phyloP scores from a whole-genome alignment of 2,888 invertebrate genomes.

The Caenorhabditis afra region DNA sequence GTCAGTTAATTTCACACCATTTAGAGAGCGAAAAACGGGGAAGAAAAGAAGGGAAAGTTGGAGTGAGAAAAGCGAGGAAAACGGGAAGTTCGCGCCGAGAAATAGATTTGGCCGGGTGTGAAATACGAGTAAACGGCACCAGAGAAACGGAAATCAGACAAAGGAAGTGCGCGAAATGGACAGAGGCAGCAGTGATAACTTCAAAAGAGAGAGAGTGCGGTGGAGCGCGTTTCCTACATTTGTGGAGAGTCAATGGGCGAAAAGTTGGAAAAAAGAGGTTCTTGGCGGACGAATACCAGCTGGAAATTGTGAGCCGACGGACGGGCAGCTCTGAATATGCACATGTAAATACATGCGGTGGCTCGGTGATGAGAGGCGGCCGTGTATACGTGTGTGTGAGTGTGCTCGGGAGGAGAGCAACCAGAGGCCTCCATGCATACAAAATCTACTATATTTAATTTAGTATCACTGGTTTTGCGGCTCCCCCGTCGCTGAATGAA shows the following conservation, averaged over 20 bases:
- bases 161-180: constrained; percentile 33
- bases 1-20: constrained; percentile 12
- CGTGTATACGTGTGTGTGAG: constrained; percentile 16
- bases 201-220: too few species aligned
- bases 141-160: constrained; percentile 54
- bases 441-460: constrained; percentile 55
- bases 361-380: constrained; percentile 31
- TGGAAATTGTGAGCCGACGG: constrained; percentile 1
- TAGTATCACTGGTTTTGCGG: constrained; percentile 41
- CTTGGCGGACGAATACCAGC: constrained; percentile 1
- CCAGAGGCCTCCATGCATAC: constrained; percentile 55
- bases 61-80: constrained; percentile 9
- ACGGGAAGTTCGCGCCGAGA: constrained; percentile 3
- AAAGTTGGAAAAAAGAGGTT: constrained; percentile 7
- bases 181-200: constrained; percentile 4
- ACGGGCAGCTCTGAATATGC: constrained; percentile 22
- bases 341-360: constrained; percentile 53
- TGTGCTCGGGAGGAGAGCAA: constrained; percentile 31
- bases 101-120: constrained; percentile 51
- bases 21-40: neutral
- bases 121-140: constrained; percentile 53
- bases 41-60: constrained; percentile 1
- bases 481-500: neutral
- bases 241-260: neutral
- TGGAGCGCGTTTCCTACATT: too few species aligned